A percentile compares a stretch with the other conserved stretches of the same genome.
Conservation (phyloP, 2,113 vertebrate species). For the Anolis sagrei region DNA sequence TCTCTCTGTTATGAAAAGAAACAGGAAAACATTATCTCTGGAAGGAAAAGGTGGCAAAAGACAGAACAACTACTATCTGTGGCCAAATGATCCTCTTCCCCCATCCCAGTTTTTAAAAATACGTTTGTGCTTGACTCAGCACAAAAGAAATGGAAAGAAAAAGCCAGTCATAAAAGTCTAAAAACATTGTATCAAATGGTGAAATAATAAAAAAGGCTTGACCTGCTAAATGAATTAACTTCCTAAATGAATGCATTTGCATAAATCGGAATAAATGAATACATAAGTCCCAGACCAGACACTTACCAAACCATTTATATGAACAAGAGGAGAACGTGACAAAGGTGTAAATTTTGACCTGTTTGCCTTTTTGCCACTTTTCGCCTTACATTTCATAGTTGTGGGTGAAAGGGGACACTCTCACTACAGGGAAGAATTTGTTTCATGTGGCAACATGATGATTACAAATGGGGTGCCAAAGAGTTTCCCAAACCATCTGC, state of each 20-base stretch:
- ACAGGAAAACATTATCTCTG: background rate
- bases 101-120: background rate
- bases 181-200: slow-evolving; percentile 46
- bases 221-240: slow-evolving; percentile 68
- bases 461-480: background rate
- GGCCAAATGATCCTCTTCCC: background rate
- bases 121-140: slow-evolving; percentile 28
- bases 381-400: background rate
- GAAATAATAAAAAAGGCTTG: slow-evolving; percentile 48
- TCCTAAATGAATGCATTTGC: slow-evolving; percentile 68
- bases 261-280: slow-evolving; percentile 66
- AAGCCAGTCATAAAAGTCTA: background rate
- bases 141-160: slow-evolving; percentile 8
- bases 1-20: background rate
- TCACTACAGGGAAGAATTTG: background rate
- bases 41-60: background rate
- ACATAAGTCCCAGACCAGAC: slow-evolving; percentile 29
- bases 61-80: background rate
- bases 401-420: background rate
- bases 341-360: slow-evolving; percentile 14
- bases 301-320: slow-evolving; percentile 28
- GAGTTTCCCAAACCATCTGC: background rate
- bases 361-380: slow-evolving; percentile 12
- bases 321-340: slow-evolving; percentile 8
- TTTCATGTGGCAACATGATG: background rate